Evolutionary conservation across 2,888 invertebrate genomes (phyloP).

Genomic region (Philopedon plagiatum): DNA sequence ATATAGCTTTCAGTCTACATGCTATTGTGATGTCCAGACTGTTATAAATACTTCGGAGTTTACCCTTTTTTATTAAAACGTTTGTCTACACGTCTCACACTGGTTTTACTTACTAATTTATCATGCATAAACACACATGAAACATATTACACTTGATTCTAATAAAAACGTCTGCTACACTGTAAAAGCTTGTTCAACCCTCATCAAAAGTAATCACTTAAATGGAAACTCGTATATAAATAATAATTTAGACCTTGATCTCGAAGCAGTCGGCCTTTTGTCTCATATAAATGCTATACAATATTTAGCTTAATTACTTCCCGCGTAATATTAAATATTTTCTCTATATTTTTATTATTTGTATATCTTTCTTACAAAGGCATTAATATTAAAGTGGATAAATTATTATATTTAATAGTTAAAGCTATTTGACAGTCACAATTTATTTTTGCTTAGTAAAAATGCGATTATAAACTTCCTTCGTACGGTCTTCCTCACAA

Average conservation of each 20-base stretch:
- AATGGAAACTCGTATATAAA: conserved; percentile 28
- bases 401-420: too few species aligned
- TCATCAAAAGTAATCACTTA: conserved; percentile 30
- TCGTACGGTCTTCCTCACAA: too few species aligned
- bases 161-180: conserved; percentile 27
- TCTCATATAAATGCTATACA: neutral
- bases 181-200: conserved; percentile 32
- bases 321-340: too few species aligned
- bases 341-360: too few species aligned
- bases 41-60: neutral
- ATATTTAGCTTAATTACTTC: conserved; percentile 2
- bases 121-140: conserved; percentile 2
- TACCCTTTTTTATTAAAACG: neutral
- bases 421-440: too few species aligned
- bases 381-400: too few species aligned
- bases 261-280: neutral
- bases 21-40: neutral
- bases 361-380: too few species aligned
- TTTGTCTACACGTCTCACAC: neutral
- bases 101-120: neutral
- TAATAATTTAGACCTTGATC: conserved; percentile 28
- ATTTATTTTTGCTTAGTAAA: too few species aligned
- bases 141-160: conserved; percentile 6
- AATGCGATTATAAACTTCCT: too few species aligned
- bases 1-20: neutral